Base-by-base conservation (phyloP, 2,113 vertebrate genomes). In the Heterochromis multidens region DNA sequence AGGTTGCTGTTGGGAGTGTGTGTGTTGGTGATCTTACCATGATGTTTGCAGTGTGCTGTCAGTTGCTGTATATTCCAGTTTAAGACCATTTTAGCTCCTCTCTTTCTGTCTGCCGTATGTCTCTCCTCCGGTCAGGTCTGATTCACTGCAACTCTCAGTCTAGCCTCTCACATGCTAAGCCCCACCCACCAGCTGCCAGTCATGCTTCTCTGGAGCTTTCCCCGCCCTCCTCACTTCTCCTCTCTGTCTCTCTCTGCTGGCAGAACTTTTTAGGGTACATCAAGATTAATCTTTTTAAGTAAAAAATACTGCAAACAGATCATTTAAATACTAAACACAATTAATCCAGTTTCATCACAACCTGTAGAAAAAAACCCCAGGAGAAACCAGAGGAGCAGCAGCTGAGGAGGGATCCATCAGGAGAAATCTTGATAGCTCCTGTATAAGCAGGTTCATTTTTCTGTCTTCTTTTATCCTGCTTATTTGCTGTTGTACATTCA, bases 11-110 rank as follows among this genome's bases (percentile, higher is more conserved):
- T 13, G 12, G 27, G 54, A 29, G 25, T 31, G 58, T 33, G 29
- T 31, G 67, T 74, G 85, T 46, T 63, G 72, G 37, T 60, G 57
- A 1, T 78, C 93, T 91, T 80, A 96, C 95, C 95, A 95, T 96
- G 76, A 7, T 91, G 82, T 72, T 14, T 80, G 59, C n/a, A 77
- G 72, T 59, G 56, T 88, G 35, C 29, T 11, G 60, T 82, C 77
- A 61, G 54, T 57, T 27, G 63, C 27, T 40, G 37, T 77, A 16
- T 77, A 77, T 56, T 80, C 87, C 86, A 80, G 16, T 80, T 31
- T 74, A 70, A 80, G 17, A 78, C 76, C 94, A 96, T 95, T 72
- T 72, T 72, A 3, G 87, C 85, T 92, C 76, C n/a, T 80, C 29
- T 57, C 8, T 77, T 65, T 78, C 57, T 13, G 61, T 85, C 62